These are phyloP conservation scores for Emydura subglobosa DNA, from an alignment of 2,113 vertebrate genomes.

Conservation along the genomic window DNA sequence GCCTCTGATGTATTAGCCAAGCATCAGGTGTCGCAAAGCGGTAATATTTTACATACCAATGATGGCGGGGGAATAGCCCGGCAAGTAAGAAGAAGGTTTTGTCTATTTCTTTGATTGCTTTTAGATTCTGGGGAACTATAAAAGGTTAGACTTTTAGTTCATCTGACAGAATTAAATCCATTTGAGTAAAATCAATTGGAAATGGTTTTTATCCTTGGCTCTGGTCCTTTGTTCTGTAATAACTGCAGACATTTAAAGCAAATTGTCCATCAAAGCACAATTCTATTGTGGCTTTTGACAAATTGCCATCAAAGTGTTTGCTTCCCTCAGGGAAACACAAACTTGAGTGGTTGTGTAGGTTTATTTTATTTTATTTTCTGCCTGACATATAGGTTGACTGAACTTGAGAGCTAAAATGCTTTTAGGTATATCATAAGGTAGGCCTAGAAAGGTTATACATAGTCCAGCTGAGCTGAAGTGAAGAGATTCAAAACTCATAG, in stretches of 20 bases:
- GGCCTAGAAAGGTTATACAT: constrained; percentile 7
- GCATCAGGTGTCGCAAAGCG: background rate
- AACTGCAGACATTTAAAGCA: constrained; percentile 72
- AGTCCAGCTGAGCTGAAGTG: constrained; percentile 15
- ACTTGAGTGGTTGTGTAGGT: constrained; percentile 34
- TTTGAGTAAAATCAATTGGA: constrained; percentile 57
- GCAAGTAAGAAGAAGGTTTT: background rate
- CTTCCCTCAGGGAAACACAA: constrained; percentile 60
- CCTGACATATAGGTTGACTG: constrained; percentile 51
- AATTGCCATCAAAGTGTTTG: constrained; percentile 70
- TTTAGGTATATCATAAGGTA: constrained; percentile 23
- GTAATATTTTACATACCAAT: constrained; percentile 32
- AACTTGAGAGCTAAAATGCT: constrained; percentile 35
- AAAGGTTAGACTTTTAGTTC: constrained; percentile 58
- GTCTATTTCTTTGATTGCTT: constrained; percentile 42
- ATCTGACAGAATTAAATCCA: constrained; percentile 70
- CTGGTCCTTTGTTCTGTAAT: constrained; percentile 61
- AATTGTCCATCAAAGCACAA: constrained; percentile 76
- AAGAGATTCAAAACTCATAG: constrained; percentile 7
- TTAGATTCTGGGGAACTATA: background rate
- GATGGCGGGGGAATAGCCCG: background rate
- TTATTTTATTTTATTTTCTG: constrained; percentile 52
- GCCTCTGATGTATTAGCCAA: background rate
- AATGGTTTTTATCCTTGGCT: constrained; percentile 57
- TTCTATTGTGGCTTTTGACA: constrained; percentile 68